phyloP scores from a whole-genome alignment of 2,888 invertebrate species.

The Xanthorhoe spadicearia region DNA sequence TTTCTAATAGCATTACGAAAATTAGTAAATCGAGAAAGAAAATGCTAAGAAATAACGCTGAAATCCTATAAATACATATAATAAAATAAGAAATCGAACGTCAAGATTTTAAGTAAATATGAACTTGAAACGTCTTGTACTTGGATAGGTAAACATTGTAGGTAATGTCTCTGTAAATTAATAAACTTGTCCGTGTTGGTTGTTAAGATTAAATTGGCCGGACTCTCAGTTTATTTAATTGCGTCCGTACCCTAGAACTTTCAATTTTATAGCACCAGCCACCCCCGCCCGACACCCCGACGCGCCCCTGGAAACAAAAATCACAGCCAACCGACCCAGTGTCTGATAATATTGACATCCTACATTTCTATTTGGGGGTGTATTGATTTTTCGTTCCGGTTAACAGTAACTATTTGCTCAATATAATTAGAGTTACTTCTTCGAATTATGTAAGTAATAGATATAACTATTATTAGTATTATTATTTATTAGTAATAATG shows the following conservation, averaged over 20 bases:
- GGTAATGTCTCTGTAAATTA: neutral
- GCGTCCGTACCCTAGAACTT: conserved; percentile 59
- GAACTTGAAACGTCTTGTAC: too few relatives aligned
- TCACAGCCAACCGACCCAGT: conserved; percentile 40
- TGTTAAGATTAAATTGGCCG: neutral
- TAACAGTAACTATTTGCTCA: neutral
- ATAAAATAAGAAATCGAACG: neutral
- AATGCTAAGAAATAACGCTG: neutral
- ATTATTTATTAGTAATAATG: too few relatives aligned
- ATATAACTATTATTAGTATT: too few relatives aligned
- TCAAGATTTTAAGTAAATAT: neutral
- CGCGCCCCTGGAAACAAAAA: conserved; percentile 48
- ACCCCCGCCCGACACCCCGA: conserved; percentile 9
- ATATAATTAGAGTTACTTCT: neutral
- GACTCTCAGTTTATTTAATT: conserved; percentile 54
- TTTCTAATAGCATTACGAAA: neutral
- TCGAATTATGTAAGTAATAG: too few relatives aligned
- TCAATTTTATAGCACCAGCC: conserved; percentile 51
- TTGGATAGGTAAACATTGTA: neutral
- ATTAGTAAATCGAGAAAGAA: neutral
- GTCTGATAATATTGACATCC: conserved; percentile 49
- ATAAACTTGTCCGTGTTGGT: neutral
- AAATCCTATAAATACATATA: neutral
- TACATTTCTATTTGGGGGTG: conserved; percentile 30
- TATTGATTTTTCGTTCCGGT: conserved; percentile 19